These are phyloP conservation scores for Otolemur crassicaudatus DNA, from an alignment of 2,797 vertebrate genomes.

Conservation along the genomic window DNA sequence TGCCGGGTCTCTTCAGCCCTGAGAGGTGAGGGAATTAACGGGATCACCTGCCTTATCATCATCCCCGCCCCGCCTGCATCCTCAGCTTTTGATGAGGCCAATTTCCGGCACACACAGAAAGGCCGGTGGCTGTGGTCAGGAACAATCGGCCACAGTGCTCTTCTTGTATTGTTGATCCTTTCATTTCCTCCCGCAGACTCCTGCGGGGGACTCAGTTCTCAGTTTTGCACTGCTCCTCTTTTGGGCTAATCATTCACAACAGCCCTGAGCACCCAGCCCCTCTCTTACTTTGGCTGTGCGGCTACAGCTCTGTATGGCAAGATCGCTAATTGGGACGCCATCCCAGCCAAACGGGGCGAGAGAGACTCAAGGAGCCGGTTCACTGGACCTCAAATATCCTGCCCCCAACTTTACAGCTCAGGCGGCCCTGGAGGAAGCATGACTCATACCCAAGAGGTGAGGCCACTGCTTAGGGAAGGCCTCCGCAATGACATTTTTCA, in stretches of 20 bases:
- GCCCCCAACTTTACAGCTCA: constrained; percentile 78
- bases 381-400: constrained; percentile 74
- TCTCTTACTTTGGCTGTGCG: constrained; percentile 43
- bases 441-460: constrained; percentile 74
- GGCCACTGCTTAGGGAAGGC: constrained; percentile 69
- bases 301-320: constrained; percentile 78
- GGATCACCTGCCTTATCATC: constrained; percentile 83
- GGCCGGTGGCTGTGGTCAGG: constrained; percentile 84
- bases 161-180: constrained; percentile 88
- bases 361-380: constrained; percentile 58
- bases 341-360: constrained; percentile 78
- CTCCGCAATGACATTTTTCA: constrained; percentile 80
- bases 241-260: constrained; percentile 86
- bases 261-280: constrained; percentile 66
- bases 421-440: constrained; percentile 62
- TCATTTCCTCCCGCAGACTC: constrained; percentile 90
- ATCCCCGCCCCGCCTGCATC: constrained; percentile 84
- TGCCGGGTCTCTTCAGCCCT: background rate
- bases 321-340: constrained; percentile 81
- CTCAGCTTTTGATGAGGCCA: constrained; percentile 86
- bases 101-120: constrained; percentile 87
- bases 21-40: constrained; percentile 84
- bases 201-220: constrained; percentile 83
- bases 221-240: constrained; percentile 83
- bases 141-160: constrained; percentile 88